Conservation (phyloP, 2,113 vertebrate species). For the Chloroceryle aenea region DNA sequence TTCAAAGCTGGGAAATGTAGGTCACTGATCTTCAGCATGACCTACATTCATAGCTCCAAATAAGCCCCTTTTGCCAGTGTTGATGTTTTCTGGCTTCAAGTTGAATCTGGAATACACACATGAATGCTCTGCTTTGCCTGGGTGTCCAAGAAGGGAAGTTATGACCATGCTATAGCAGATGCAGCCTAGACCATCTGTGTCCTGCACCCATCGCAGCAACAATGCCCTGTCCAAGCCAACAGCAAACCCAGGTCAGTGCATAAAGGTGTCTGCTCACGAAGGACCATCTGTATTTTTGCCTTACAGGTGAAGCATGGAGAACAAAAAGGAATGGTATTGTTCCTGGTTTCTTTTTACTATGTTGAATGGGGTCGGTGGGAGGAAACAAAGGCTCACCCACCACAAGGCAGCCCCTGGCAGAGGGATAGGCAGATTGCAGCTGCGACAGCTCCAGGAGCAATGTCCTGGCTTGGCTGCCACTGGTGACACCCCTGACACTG, state of each 20-base stretch:
- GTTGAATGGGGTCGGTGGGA: not conserved
- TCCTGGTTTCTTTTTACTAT: not conserved
- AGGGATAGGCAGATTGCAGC: not conserved
- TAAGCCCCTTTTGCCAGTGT: conserved; percentile 11
- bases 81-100: not conserved
- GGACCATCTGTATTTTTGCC: not conserved
- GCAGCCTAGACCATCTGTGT: not conserved
- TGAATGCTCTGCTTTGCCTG: not conserved
- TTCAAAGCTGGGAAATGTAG: conserved; percentile 57
- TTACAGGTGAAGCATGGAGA: not conserved
- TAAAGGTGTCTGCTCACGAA: not conserved
- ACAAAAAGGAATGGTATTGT: not conserved
- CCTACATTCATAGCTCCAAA: conserved; percentile 63
- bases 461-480: not conserved
- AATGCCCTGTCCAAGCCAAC: not conserved
- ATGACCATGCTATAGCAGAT: not conserved
- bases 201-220: not conserved
- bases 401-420: not conserved
- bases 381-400: not conserved
- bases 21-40: conserved; percentile 14
- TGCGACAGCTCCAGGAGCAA: not conserved
- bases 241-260: not conserved
- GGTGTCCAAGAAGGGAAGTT: not conserved
- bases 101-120: not conserved
- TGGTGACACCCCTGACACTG: not conserved